phyloP scores from a whole-genome alignment of 2,797 vertebrate species.

The Lophius americanus region DNA sequence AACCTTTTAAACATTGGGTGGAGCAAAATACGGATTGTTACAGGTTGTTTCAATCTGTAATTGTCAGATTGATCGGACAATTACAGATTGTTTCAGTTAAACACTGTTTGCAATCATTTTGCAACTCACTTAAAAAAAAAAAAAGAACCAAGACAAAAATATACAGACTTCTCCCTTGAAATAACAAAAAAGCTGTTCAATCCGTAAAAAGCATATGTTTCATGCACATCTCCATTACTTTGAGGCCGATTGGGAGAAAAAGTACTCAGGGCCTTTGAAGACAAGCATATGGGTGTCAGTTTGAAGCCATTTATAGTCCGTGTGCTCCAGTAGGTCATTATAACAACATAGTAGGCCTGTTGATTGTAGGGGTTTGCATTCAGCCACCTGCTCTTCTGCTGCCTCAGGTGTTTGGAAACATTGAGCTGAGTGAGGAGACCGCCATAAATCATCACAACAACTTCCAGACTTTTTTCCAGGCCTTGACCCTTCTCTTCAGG shows the following conservation, averaged over 20 bases:
- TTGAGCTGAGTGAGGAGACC: constrained; percentile 87
- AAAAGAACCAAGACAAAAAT: no score
- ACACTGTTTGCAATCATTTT: no score
- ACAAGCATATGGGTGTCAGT: not conserved
- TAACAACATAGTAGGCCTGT: not conserved
- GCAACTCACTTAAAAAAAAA: no score
- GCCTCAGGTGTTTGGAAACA: constrained; percentile 95
- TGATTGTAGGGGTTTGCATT: not conserved
- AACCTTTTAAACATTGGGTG: no score
- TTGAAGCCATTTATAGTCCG: not conserved
- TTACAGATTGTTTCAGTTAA: no score
- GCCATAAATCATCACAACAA: constrained; percentile 96
- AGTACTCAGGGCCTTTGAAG: not conserved
- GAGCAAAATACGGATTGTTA: no score
- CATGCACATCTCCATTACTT: not conserved
- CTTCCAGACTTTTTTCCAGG: constrained; percentile 95
- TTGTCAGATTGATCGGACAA: no score
- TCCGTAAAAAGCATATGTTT: no score
- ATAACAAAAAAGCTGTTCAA: no score
- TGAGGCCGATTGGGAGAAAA: not conserved
- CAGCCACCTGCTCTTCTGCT: constrained; percentile 8
- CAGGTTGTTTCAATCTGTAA: no score
- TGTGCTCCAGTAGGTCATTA: not conserved
- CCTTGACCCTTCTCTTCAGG: constrained; percentile 96
- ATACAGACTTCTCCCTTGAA: no score